Conservation (phyloP, 2,113 vertebrate species). For the Gavia stellata region DNA sequence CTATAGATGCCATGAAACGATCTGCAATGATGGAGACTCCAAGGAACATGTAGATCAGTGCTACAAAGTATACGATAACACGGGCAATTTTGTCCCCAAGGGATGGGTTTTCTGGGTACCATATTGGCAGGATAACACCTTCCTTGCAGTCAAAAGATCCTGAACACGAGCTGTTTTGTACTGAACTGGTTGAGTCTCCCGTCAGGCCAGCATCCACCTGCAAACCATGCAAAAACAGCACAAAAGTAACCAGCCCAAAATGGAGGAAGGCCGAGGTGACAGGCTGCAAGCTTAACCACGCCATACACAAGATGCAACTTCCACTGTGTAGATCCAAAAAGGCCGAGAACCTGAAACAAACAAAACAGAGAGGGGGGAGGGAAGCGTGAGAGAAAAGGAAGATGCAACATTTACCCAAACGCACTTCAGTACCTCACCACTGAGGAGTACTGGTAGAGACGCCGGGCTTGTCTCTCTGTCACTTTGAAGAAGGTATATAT, state of each 20-base stretch:
- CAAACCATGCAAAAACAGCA: constrained; percentile 82
- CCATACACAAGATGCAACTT: constrained; percentile 87
- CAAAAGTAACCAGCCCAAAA: constrained; percentile 89
- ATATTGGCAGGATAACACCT: constrained; percentile 96
- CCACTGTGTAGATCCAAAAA: constrained; percentile 66
- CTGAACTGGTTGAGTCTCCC: constrained; percentile 72
- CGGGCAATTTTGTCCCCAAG: constrained; percentile 98
- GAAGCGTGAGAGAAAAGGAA: constrained; percentile 63
- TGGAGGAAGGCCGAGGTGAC: constrained; percentile 89
- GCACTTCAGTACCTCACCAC: constrained; percentile 24
- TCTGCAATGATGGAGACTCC: constrained; percentile 98
- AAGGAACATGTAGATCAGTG: constrained; percentile 98
- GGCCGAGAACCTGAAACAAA: constrained; percentile 68
- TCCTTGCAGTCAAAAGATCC: constrained; percentile 85
- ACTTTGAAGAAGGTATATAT: constrained; percentile 59
- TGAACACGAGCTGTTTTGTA: constrained; percentile 84
- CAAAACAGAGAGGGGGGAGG: constrained; percentile 67
- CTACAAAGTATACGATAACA: constrained; percentile 98
- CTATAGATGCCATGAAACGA: constrained; percentile 98
- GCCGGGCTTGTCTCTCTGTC: constrained; percentile 48
- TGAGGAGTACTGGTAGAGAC: constrained; percentile 28
- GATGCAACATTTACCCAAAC: constrained; percentile 33
- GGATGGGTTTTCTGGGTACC: constrained; percentile 98
- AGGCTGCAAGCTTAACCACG: constrained; percentile 89
- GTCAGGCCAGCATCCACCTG: constrained; percentile 83